Evolutionary conservation across 2,888 invertebrate genomes (phyloP), one percentile per base, ranked within the genome.

Genomic region (Pardosa pseudoannulata): DNA sequence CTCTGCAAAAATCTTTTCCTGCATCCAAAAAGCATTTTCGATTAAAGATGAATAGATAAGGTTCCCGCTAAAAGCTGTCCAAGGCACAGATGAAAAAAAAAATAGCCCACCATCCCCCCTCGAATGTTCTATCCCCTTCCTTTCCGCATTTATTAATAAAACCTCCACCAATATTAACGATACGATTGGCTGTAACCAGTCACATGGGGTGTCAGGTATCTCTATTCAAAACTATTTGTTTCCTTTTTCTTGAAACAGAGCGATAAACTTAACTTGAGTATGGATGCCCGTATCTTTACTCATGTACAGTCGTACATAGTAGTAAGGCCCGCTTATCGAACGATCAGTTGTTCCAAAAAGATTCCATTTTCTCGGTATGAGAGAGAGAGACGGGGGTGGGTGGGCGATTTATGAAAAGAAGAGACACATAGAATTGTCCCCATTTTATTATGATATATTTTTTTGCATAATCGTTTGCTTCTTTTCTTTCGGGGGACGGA

Each of bases 21-120:
- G 46, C 71, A 32, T 76, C 76, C 83, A 85, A 85, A 85, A 85
- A 85, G 83, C 83, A 72, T 73, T 79, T 76, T 39, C 74, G 87
- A 79, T 87, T 87, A 87, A 74, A 87, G 87, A 87, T 87, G 79
- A 80, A 80, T 72, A 79, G 87, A 87, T 87, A 87, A 80, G 70
- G 28, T 64, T 27, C 31, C 39, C 29, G 73, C 73, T 79, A 71
- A 79, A 73, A 73, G 80, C 81, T 68, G 74, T 70, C 68, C 68
- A 56, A 41, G 39, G 46, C 50, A 74, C 39, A 74, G 73, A 74
- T 50, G 36, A 50, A 67, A 56, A 74, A 70, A 39, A 41, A 68
- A 68, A 36, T 9, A 32, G n/a, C n/a, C n/a, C n/a, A n/a, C n/a
- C 7, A 29, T 41, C 65, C n/a, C 65, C 29, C 0, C 65, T 5